Base-by-base conservation (phyloP, 2,113 vertebrate species). In the Myotis davidii region DNA sequence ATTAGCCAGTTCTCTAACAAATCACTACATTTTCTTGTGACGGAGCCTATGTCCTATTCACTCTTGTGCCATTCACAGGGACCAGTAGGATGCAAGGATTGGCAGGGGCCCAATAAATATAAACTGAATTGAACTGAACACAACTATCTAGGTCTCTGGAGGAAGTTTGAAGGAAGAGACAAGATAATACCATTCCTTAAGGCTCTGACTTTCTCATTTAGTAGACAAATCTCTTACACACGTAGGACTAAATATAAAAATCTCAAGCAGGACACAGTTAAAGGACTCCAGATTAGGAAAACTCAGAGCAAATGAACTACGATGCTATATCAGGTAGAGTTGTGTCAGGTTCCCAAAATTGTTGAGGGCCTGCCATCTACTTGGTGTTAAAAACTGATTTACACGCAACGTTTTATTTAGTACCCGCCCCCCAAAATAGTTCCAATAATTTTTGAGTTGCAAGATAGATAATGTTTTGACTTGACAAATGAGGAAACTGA, bases 91-190 rank as follows among this genome's bases (percentile, higher is more conserved):
- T 56, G 42, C 27, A 11, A 10, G 25, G 2, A 34, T 3, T 37
- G 10, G 20, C 32, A 85, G 52, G 84, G 54, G 48, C 8, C 85
- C 65, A 54, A 48, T 48, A 69, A 72, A 39, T 67, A 14, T 6
- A 74, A 93, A 37, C 21, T 25, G 5, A 90, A 76, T 48, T 32
- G 64, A 94, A 88, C 29, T n/a, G 2, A 92, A 48, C 39, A 34
- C 21, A 74, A 59, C 23, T 72, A 6, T 72, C 50, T 50, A 29
- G n/a, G 39, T 84, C 70, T 90, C 48, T 27, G 9, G 37, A 14
- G 32, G 45, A 94, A 93, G 92, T 67, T 61, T 61, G 87, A 93
- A 84, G 42, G 64, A 69, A 77, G 59, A 88, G 29, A 23, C 21
- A 21, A 45, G 1, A 45, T 17, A 76, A 48, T 45, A 76, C 17